Evolutionary conservation across 2,888 invertebrate species (phyloP).

Genomic region (Lampropteryx suffumata): DNA sequence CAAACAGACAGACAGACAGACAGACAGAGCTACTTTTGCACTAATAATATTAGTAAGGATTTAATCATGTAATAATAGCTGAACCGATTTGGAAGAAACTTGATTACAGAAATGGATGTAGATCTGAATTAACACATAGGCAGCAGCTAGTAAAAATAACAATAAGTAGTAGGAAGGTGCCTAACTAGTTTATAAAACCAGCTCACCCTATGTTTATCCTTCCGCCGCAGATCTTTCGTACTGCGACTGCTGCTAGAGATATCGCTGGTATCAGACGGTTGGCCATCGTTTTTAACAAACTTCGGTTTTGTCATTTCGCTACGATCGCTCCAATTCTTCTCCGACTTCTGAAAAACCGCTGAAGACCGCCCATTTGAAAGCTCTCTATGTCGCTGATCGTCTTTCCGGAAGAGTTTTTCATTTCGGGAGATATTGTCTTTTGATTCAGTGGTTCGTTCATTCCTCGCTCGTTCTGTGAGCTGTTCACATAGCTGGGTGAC

Average conservation of each 20-base stretch:
- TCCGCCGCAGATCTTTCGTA: constrained; percentile 38
- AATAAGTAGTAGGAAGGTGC: too few species aligned
- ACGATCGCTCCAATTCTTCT: background rate
- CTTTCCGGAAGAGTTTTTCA: background rate
- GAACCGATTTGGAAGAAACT: too few species aligned
- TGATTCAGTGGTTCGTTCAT: background rate
- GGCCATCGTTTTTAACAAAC: background rate
- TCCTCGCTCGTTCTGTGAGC: constrained; percentile 41
- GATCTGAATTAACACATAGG: too few species aligned
- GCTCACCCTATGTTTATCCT: constrained; percentile 49
- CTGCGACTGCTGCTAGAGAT: constrained; percentile 51
- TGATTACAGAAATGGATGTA: too few species aligned
- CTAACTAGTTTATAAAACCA: too few species aligned
- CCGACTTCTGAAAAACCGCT: background rate
- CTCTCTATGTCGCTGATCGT: background rate
- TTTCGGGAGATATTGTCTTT: background rate
- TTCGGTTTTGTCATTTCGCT: background rate
- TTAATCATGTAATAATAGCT: too few species aligned
- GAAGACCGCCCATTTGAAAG: background rate
- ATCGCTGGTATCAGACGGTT: constrained; percentile 44
- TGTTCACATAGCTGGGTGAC: constrained; percentile 64
- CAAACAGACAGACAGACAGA: too few species aligned
- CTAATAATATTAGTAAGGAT: too few species aligned
- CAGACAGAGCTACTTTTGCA: too few species aligned
- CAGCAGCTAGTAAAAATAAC: too few species aligned